Percentiles rank a stretch among this genome's conserved stretches.
These are phyloP conservation scores for Palloptera scutellata DNA, from an alignment of 2,888 invertebrate genomes.

Conservation along the genomic window DNA sequence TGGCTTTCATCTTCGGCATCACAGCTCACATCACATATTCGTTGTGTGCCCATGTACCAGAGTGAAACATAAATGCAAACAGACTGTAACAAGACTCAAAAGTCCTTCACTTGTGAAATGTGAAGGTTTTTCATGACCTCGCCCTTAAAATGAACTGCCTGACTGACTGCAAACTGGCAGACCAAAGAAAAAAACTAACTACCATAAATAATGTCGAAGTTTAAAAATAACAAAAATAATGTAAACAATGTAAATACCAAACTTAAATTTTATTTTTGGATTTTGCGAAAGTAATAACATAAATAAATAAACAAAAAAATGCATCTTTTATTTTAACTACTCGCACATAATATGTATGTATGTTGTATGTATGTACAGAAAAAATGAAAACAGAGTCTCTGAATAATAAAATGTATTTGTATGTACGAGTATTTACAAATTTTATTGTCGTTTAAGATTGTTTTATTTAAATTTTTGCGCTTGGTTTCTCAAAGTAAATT, in stretches of 20 bases:
- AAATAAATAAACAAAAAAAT: no score
- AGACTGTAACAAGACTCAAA: slow-evolving; percentile 18
- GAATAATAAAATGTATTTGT: no score
- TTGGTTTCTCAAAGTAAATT: no score
- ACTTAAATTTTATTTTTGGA: not conserved
- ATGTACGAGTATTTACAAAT: no score
- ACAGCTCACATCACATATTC: slow-evolving; percentile 24
- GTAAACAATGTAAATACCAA: not conserved
- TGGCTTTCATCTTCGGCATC: slow-evolving; percentile 53
- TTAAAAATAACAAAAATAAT: not conserved
- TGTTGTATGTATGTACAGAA: no score
- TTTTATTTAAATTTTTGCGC: no score
- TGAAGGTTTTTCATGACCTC: slow-evolving; percentile 48
- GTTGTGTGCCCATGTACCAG: not conserved
- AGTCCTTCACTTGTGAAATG: slow-evolving; percentile 54
- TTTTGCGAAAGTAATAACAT: not conserved
- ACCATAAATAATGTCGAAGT: not conserved
- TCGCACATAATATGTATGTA: slow-evolving; percentile 2
- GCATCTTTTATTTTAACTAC: not conserved
- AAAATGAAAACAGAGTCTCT: no score
- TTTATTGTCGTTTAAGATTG: no score
- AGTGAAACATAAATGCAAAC: not conserved
- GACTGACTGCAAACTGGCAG: not conserved
- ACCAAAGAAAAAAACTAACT: not conserved
- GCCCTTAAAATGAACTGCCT: slow-evolving; percentile 24